Conservation (phyloP, 2,113 vertebrate genomes). For the Pseudorhombus dupliciocellatus region DNA sequence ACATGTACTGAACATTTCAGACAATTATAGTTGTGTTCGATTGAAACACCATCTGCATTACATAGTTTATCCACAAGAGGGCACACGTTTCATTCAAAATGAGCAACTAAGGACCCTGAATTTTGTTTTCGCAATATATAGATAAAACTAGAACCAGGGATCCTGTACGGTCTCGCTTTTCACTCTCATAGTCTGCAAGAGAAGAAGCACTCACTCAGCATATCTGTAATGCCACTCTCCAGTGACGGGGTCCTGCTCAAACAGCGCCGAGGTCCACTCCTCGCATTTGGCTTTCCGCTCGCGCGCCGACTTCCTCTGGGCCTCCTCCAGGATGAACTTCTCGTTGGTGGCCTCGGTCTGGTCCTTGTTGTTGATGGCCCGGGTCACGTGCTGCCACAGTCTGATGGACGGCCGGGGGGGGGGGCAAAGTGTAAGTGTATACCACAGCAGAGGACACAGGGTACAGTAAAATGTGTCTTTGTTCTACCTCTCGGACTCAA, state of each 20-base stretch:
- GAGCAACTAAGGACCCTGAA: no score
- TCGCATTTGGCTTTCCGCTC: conserved; percentile 92
- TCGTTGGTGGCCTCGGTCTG: conserved; percentile 98
- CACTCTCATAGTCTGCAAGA: neutral
- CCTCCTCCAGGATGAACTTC: conserved; percentile 95
- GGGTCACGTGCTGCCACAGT: conserved; percentile 97
- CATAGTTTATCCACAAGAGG: no score
- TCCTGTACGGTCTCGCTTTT: no score
- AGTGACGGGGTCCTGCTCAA: conserved; percentile 90
- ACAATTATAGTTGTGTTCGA: neutral
- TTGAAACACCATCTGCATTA: neutral
- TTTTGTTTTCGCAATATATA: no score
- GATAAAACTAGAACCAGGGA: no score
- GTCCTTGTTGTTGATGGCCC: conserved; percentile 96
- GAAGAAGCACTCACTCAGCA: conserved; percentile 90
- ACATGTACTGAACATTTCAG: neutral
- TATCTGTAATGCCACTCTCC: conserved; percentile 98
- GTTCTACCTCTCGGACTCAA: conserved; percentile 91
- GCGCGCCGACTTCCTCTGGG: conserved; percentile 91
- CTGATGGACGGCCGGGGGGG: conserved; percentile 68
- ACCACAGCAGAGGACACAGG: no score
- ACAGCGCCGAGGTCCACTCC: conserved; percentile 91
- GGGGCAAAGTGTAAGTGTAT: neutral
- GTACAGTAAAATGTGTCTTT: neutral
- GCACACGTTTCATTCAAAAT: no score